These are phyloP conservation scores for Hydropsyche betteni DNA, from an alignment of 2,888 invertebrate genomes.

Conservation along the genomic window DNA sequence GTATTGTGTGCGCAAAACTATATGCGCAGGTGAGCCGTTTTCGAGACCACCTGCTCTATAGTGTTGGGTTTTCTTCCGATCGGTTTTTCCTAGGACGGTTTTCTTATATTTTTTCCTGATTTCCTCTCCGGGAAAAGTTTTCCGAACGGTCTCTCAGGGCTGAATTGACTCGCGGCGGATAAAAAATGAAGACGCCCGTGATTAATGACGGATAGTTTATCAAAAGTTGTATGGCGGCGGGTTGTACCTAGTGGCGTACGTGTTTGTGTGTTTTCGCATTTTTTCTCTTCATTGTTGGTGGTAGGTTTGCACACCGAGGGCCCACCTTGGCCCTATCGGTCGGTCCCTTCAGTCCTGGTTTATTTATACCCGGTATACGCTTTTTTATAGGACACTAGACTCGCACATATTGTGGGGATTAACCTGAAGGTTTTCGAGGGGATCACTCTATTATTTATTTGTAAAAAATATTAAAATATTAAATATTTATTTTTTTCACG, in stretches of 20 bases:
- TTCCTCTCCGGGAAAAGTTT: conserved; percentile 3
- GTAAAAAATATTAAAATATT: conserved; percentile 10
- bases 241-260: not conserved
- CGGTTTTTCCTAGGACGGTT: conserved; percentile 8
- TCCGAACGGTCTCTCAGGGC: conserved; percentile 22
- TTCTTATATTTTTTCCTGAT: not conserved
- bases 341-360: conserved; percentile 22
- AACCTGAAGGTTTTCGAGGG: conserved; percentile 15
- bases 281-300: conserved; percentile 35
- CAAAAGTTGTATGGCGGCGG: conserved; percentile 48
- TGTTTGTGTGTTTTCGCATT: not conserved
- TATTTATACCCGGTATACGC: conserved; percentile 13
- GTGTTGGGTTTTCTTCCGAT: conserved; percentile 7
- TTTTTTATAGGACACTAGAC: not conserved
- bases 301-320: conserved; percentile 8
- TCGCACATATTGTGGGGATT: conserved; percentile 16
- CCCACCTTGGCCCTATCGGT: conserved; percentile 11
- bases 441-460: conserved; percentile 2
- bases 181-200: conserved; percentile 50
- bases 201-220: conserved; percentile 52
- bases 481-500: conserved; percentile 3
- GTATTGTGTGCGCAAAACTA: no score
- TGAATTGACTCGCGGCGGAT: conserved; percentile 37
- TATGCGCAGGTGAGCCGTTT: conserved; percentile 6
- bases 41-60: conserved; percentile 18